These are phyloP conservation scores for Escarpia spicata DNA, from an alignment of 2,888 invertebrate species.

Conservation along the genomic window DNA sequence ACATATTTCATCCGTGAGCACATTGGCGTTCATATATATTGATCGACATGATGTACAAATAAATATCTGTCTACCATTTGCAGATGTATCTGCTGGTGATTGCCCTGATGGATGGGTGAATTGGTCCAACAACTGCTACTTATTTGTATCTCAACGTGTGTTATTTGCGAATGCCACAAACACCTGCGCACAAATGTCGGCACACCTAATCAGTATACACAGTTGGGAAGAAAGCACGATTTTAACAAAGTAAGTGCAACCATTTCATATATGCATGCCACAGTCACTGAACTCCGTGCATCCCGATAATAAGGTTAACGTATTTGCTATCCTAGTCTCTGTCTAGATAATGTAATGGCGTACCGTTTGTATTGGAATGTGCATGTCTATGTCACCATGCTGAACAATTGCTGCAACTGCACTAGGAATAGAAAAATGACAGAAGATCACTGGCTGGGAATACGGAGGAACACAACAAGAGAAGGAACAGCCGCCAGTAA, in stretches of 20 bases:
- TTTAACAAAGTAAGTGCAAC: background rate
- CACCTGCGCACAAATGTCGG: background rate
- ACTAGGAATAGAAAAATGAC: background rate
- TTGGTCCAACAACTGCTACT: background rate
- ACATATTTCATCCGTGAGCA: background rate
- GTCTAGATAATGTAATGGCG: background rate
- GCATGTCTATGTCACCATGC: background rate
- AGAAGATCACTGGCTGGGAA: background rate
- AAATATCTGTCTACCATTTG: background rate
- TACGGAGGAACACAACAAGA: background rate
- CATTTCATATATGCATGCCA: background rate
- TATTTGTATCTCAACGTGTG: background rate
- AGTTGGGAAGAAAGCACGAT: background rate
- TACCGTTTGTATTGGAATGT: background rate
- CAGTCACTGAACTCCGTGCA: background rate
- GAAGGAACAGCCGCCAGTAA: background rate
- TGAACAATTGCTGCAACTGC: background rate
- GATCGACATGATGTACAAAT: too few species aligned
- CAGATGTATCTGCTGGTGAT: background rate
- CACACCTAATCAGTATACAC: background rate
- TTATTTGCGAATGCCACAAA: background rate
- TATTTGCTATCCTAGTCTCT: background rate
- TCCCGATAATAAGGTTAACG: background rate
- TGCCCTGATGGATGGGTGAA: constrained; percentile 2
- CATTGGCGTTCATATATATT: too few species aligned